Evolutionary conservation across 2,888 invertebrate genomes (phyloP).

Genomic region (Coremacera marginata): DNA sequence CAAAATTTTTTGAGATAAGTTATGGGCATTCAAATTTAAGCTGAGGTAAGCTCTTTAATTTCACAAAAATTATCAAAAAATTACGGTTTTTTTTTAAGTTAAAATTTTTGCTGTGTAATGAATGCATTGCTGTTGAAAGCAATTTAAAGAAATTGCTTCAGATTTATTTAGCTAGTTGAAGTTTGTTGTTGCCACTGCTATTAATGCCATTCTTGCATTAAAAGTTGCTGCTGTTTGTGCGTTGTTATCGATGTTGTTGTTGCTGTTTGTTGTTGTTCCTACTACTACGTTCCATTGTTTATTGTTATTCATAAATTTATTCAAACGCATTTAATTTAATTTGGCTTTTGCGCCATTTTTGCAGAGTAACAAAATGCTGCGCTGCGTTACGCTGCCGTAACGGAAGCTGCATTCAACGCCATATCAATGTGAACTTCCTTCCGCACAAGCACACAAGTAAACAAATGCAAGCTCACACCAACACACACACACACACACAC

Average conservation of each 20-base stretch:
- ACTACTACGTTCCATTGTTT: slow-evolving; percentile 50
- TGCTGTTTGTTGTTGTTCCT: slow-evolving; percentile 42
- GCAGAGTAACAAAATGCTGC: background rate
- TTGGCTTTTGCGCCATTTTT: slow-evolving; percentile 31
- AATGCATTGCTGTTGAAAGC: background rate
- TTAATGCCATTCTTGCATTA: background rate
- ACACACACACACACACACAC: background rate
- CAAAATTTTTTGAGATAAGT: too few relatives aligned
- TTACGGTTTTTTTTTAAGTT: too few relatives aligned
- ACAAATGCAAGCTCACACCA: slow-evolving; percentile 8
- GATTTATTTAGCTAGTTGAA: background rate
- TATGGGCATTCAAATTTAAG: too few relatives aligned
- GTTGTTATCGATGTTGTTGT: slow-evolving; percentile 34
- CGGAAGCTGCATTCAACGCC: slow-evolving; percentile 35
- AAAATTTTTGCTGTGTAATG: too few relatives aligned
- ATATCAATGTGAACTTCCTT: slow-evolving; percentile 30
- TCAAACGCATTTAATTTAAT: slow-evolving; percentile 53
- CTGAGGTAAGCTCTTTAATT: too few relatives aligned
- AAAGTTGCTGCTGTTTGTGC: background rate
- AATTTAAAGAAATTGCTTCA: background rate
- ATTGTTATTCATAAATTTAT: slow-evolving; percentile 58
- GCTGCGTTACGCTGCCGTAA: background rate
- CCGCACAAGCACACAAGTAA: slow-evolving; percentile 14
- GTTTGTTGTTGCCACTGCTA: background rate
- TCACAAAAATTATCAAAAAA: too few relatives aligned